A percentile compares a stretch with the other conserved stretches of the same genome.
Evolutionary conservation across 2,797 vertebrate genomes (phyloP).

Genomic region (Crypturellus tataupa): DNA sequence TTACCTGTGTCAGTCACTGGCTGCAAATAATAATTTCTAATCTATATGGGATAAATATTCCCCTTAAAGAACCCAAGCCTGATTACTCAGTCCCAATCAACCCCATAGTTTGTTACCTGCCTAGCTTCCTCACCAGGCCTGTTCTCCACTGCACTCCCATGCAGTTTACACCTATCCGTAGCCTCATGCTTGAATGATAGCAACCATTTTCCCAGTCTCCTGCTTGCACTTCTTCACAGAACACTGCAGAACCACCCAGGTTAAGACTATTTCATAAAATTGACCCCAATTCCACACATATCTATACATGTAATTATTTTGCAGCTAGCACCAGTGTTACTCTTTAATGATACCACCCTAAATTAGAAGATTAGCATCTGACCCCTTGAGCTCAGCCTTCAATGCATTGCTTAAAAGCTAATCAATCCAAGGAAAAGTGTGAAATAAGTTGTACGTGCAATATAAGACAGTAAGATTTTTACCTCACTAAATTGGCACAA

Average conservation of each 20-base stretch:
- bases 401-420: neutral
- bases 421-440: neutral
- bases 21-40: neutral
- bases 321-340: neutral
- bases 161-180: neutral
- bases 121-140: neutral
- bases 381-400: neutral
- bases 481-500: constrained; percentile 95
- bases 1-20: neutral
- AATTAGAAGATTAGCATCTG: neutral
- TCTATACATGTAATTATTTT: fast-evolving
- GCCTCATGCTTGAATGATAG: neutral
- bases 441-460: neutral
- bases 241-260: neutral
- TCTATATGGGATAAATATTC: neutral
- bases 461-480: constrained; percentile 21
- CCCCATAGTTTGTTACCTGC: too few relatives aligned
- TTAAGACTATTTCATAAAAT: neutral
- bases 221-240: neutral
- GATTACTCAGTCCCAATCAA: neutral
- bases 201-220: neutral
- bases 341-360: too few relatives aligned
- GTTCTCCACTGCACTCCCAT: neutral
- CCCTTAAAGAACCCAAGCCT: fast-evolving
- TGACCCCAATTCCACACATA: neutral